Conservation (phyloP, 2,888 invertebrate genomes). For the Ellobium chinense region DNA sequence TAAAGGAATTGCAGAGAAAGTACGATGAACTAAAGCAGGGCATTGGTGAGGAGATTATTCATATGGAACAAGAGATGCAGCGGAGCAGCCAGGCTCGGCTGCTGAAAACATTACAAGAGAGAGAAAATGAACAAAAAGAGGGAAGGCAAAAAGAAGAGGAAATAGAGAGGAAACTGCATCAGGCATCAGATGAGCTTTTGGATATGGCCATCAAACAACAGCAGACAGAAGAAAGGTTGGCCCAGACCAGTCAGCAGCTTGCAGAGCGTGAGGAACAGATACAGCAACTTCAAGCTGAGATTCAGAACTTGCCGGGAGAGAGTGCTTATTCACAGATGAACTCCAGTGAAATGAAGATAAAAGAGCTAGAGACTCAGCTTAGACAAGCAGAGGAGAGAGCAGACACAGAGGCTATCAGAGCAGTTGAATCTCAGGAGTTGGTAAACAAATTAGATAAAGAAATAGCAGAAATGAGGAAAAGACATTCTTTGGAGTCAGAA, state of each 20-base stretch:
- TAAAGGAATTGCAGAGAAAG: constrained; percentile 49
- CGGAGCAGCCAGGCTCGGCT: constrained; percentile 31
- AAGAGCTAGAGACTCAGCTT: constrained; percentile 3
- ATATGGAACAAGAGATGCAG: constrained; percentile 40
- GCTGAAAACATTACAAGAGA: not conserved
- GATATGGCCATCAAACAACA: constrained; percentile 54
- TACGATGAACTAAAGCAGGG: constrained; percentile 42
- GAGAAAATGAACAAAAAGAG: constrained; percentile 24
- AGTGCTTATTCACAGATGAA: constrained; percentile 40
- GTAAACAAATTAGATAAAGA: not conserved
- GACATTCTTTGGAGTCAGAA: not conserved
- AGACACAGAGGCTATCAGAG: constrained; percentile 47
- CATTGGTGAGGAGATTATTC: constrained; percentile 38
- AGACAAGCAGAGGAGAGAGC: constrained; percentile 3
- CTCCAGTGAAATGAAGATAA: not conserved
- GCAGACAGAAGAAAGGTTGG: constrained; percentile 58
- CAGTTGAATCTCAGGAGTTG: not conserved
- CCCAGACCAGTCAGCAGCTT: constrained; percentile 60
- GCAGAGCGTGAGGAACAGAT: constrained; percentile 62
- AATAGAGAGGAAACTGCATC: constrained; percentile 23
- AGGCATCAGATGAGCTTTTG: constrained; percentile 30
- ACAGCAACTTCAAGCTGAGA: constrained; percentile 57
- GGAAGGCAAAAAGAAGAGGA: constrained; percentile 32
- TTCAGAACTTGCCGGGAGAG: constrained; percentile 54
- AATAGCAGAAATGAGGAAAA: constrained; percentile 2